phyloP scores from a whole-genome alignment of 2,797 vertebrate genomes.

The Glossophaga mutica region DNA sequence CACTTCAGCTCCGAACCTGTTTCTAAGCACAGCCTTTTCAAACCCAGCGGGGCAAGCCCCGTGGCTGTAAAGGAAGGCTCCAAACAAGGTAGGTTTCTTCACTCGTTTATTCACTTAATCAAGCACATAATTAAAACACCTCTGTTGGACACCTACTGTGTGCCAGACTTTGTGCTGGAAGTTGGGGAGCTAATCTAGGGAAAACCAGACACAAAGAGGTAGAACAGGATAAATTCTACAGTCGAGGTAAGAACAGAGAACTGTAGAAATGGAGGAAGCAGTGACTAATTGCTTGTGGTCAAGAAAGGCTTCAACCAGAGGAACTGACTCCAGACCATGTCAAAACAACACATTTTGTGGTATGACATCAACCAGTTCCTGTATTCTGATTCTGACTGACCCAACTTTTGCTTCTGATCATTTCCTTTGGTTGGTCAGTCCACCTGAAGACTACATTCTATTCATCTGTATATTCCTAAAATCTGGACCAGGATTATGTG shows the following conservation, averaged over 20 bases:
- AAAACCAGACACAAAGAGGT: background rate
- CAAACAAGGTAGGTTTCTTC: background rate
- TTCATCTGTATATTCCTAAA: background rate
- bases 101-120: background rate
- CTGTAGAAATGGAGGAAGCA: slow-evolving; percentile 22
- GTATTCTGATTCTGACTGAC: slow-evolving; percentile 28
- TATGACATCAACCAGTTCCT: slow-evolving; percentile 49
- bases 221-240: background rate
- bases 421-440: slow-evolving; percentile 13
- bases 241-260: slow-evolving; percentile 16
- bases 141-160: background rate
- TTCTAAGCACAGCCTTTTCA: background rate
- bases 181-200: background rate
- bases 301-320: slow-evolving; percentile 21
- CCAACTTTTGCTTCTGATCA: slow-evolving; percentile 30
- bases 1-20: background rate
- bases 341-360: slow-evolving; percentile 32
- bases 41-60: background rate
- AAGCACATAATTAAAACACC: background rate
- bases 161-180: background rate
- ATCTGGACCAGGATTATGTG: background rate
- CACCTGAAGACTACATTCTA: background rate
- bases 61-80: background rate
- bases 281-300: slow-evolving; percentile 57
- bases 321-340: slow-evolving; percentile 13